A percentile compares a stretch with the other conserved stretches of the same genome.
Conservation (phyloP, 2,888 invertebrate species). For the Habrosyne pyritoides region DNA sequence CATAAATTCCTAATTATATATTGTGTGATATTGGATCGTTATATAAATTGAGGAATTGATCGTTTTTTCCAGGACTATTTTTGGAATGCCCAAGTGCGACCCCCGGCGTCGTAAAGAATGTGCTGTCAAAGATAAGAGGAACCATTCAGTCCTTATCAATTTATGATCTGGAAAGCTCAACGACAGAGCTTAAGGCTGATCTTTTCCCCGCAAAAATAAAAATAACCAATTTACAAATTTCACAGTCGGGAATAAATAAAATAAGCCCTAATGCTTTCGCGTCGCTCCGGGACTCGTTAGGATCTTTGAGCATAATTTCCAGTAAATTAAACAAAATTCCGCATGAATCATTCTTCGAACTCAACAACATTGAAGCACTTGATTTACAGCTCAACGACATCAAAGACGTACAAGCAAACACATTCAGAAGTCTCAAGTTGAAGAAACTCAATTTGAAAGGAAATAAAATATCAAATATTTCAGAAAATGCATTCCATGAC, state of each 20-base stretch:
- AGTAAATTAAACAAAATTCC: constrained; percentile 90
- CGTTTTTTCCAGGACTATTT: constrained; percentile 86
- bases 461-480: constrained; percentile 91
- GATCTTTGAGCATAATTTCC: constrained; percentile 90
- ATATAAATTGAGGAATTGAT: constrained; percentile 11
- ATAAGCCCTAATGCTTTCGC: constrained; percentile 88
- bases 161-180: constrained; percentile 93
- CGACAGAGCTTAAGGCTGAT: constrained; percentile 88
- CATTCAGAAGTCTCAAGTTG: constrained; percentile 92
- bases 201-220: constrained; percentile 88
- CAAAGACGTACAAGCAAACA: constrained; percentile 90
- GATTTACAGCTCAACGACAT: constrained; percentile 95
- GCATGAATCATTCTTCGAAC: constrained; percentile 88
- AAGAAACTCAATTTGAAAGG: constrained; percentile 93
- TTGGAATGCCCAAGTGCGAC: constrained; percentile 94
- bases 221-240: constrained; percentile 90
- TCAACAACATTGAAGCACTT: constrained; percentile 88
- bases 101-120: constrained; percentile 88
- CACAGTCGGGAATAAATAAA: constrained; percentile 88
- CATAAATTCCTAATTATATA: not conserved
- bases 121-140: constrained; percentile 87
- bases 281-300: constrained; percentile 87
- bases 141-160: constrained; percentile 93
- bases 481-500: constrained; percentile 92
- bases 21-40: constrained; percentile 24